Evolutionary conservation across 2,113 vertebrate genomes (phyloP).

Genomic region (Egretta garzetta): DNA sequence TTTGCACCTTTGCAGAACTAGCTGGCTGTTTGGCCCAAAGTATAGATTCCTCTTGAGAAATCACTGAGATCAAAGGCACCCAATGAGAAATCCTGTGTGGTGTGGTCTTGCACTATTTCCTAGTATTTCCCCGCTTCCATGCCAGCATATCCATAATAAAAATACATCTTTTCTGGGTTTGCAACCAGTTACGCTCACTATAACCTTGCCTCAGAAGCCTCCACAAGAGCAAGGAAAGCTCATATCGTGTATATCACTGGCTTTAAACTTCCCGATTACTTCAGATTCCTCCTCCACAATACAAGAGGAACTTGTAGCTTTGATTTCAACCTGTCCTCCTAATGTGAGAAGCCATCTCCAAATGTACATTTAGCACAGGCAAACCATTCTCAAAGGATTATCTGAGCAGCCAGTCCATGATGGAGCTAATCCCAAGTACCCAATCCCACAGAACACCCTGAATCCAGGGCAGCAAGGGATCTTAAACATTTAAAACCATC

Average conservation of each 20-base stretch:
- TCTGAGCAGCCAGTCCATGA: not conserved
- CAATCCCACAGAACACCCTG: not conserved
- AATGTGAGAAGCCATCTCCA: not conserved
- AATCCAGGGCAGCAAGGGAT: not conserved
- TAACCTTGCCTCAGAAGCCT: not conserved
- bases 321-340: not conserved
- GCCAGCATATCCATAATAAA: not conserved
- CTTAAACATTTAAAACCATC: not conserved
- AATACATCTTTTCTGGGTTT: not conserved
- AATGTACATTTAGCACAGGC: not conserved
- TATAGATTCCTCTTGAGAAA: not conserved
- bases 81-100: not conserved
- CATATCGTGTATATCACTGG: fast-evolving
- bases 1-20: not conserved
- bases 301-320: not conserved
- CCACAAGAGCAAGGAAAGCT: not conserved
- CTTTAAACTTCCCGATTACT: not conserved
- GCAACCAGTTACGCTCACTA: not conserved
- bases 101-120: not conserved
- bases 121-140: not conserved
- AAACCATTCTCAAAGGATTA: not conserved
- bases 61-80: not conserved
- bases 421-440: not conserved
- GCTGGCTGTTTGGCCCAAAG: not conserved
- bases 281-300: not conserved